Conservation (phyloP, 2,888 invertebrate genomes). For the Gastrophysa polygoni region DNA sequence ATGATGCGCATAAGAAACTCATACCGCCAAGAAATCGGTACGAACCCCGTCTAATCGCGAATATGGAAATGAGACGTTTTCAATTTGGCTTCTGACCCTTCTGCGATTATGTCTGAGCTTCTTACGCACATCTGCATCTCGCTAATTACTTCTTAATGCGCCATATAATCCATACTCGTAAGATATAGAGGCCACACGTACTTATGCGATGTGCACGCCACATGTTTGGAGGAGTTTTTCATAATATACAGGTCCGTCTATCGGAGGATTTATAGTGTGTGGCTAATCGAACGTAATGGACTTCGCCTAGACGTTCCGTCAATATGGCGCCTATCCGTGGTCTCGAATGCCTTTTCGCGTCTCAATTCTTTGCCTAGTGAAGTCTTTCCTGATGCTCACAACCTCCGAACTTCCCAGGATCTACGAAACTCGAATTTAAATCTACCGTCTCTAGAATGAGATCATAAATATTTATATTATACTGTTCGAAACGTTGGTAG, state of each 20-base stretch:
- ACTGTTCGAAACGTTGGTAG: no score
- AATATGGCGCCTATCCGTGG: no score
- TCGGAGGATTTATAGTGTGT: slow-evolving; percentile 15
- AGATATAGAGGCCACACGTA: slow-evolving; percentile 11
- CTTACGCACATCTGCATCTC: slow-evolving; percentile 11
- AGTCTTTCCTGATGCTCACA: no score
- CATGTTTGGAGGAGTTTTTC: slow-evolving; percentile 2
- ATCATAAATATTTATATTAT: no score
- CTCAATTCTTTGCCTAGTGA: no score
- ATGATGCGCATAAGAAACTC: no score
- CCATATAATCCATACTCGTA: slow-evolving; percentile 25
- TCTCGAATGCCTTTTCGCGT: no score
- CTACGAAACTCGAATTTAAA: no score
- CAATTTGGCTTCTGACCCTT: slow-evolving; percentile 34
- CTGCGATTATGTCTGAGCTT: slow-evolving; percentile 19
- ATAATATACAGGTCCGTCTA: slow-evolving; percentile 1
- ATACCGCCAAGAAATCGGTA: neutral
- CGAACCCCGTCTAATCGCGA: slow-evolving; percentile 23
- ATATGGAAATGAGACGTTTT: slow-evolving; percentile 31
- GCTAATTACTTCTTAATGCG: slow-evolving; percentile 28
- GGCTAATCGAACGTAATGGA: slow-evolving; percentile 21
- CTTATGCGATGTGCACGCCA: slow-evolving; percentile 3
- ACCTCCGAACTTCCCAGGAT: no score
- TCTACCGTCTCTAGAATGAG: no score
- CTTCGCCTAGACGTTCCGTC: neutral